phyloP scores from a whole-genome alignment of 2,113 vertebrate genomes.

The Engraulis encrasicolus region DNA sequence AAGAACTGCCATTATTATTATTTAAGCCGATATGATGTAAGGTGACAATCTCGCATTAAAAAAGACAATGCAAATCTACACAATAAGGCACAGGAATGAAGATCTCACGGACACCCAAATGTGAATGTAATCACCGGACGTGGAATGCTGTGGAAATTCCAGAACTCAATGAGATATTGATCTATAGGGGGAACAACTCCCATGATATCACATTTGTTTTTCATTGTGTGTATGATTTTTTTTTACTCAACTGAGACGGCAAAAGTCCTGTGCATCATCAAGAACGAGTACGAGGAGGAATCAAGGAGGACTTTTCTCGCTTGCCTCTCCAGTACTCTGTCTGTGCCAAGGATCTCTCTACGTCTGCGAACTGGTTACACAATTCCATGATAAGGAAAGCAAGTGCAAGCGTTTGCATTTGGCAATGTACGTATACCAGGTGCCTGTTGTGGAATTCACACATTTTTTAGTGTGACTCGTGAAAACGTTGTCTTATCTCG shows the following conservation, averaged over 20 bases:
- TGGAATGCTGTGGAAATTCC: constrained; percentile 34
- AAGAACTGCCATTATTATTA: neutral
- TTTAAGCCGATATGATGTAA: neutral
- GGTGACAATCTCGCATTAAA: neutral
- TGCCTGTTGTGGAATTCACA: constrained; percentile 17
- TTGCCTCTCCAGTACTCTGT: neutral
- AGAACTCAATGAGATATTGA: constrained; percentile 32
- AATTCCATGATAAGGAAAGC: neutral
- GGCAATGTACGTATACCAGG: neutral
- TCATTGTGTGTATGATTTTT: too few species aligned
- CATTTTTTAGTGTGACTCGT: neutral
- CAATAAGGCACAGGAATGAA: constrained; percentile 3
- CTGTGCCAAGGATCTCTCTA: neutral
- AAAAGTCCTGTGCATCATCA: neutral
- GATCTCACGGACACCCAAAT: neutral
- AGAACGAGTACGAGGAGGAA: neutral
- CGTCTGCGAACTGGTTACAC: neutral
- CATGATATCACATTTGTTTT: neutral
- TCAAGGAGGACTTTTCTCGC: neutral
- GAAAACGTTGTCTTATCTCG: neutral
- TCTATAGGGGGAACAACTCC: neutral
- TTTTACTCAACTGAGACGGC: neutral
- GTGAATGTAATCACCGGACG: constrained; percentile 11
- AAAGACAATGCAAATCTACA: neutral
- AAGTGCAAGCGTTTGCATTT: neutral